Evolutionary conservation across 2,888 invertebrate species (phyloP), one percentile per base, ranked within the genome.

Genomic region (Halocaridina rubra): DNA sequence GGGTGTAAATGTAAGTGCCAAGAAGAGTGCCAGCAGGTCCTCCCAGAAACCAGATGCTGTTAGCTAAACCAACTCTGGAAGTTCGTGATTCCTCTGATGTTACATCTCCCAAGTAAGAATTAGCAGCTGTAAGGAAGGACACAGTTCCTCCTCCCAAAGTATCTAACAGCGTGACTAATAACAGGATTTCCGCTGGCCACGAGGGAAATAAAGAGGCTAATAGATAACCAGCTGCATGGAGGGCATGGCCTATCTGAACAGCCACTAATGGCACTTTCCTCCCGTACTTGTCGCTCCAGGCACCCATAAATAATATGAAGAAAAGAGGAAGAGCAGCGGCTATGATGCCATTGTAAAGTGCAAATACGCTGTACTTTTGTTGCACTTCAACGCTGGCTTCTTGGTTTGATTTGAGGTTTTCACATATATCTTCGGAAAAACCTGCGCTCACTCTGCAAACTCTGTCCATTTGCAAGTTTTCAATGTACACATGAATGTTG

Each of bases 221-320:
- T 7, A 87, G 80, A 53, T 85, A 85, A 13, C 89, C 89, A 13
- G 71, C 81, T 59, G 89, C 89, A 16, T 89, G 89, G 64, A 89
- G 57, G 7, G 88, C 74, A 67, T 89, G 88, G 19, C 89, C 89
- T 2, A 86, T 29, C 30, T 89, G 89, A n/a, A 89, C 82, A 0
- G 89, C 79, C 1, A 80, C 75, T 16, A 89, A 85, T 0, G 89
- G 89, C 0, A 89, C 74, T 77, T 89, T 89, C 10, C 88, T 61
- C 13, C 90, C 90, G 72, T 90, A 89, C 24, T 89, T 89, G 77
- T 90, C 90, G 33, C 88, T 87, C 90, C 90, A 90, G 4, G 89
- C 89, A n/a, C 90, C 90, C 30, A 89, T 85, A 80, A 89, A 89
- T 1, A 89, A 81, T 61, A 89, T 86, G 67, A 88, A 89, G 27